These are phyloP conservation scores for Tigriopus californicus DNA, from an alignment of 2,888 invertebrate genomes.

Conservation along the genomic window DNA sequence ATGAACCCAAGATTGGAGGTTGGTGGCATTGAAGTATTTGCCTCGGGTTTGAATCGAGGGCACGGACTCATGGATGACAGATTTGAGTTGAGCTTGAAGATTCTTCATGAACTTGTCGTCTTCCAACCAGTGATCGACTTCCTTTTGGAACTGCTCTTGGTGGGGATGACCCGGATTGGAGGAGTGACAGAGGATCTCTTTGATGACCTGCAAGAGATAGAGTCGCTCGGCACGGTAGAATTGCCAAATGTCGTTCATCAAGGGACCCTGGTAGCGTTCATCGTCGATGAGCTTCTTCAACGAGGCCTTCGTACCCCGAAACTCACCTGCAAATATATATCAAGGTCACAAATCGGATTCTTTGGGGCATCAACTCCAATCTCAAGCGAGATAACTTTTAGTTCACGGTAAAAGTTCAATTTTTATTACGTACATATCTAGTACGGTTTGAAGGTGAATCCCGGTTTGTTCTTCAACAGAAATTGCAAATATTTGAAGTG, in stretches of 20 bases:
- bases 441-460: too few relatives aligned
- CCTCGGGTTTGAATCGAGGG: background rate
- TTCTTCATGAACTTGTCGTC: background rate
- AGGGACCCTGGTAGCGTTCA: slow-evolving; percentile 6
- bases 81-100: background rate
- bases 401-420: too few relatives aligned
- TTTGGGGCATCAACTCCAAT: too few relatives aligned
- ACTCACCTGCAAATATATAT: background rate
- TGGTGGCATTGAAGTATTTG: background rate
- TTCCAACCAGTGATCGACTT: background rate
- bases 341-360: too few relatives aligned
- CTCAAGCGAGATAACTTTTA: too few relatives aligned
- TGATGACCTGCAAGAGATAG: slow-evolving; percentile 7
- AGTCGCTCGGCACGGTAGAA: slow-evolving; percentile 11
- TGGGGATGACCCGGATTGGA: background rate
- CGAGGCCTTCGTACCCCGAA: slow-evolving; percentile 3
- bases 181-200: slow-evolving; percentile 2
- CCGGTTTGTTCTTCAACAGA: too few relatives aligned
- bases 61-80: background rate
- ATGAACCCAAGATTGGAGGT: background rate
- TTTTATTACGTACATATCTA: too few relatives aligned
- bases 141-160: background rate
- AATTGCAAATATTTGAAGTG: too few relatives aligned
- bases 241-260: slow-evolving; percentile 14
- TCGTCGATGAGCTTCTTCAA: background rate